Evolutionary conservation across 2,888 invertebrate species (phyloP).

Genomic region (Rhabditoides inermis): DNA sequence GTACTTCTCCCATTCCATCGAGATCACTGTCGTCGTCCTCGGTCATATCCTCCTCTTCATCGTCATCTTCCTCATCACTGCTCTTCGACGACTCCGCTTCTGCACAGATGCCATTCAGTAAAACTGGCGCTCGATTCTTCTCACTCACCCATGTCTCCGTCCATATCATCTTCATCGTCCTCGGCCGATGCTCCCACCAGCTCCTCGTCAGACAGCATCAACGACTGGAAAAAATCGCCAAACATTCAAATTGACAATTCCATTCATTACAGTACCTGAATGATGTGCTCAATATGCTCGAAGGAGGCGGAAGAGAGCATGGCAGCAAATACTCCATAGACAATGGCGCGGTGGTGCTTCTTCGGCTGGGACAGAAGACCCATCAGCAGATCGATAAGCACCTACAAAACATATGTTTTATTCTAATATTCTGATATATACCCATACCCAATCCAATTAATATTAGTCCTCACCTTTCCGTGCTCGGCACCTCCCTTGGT

Average conservation of each 20-base stretch:
- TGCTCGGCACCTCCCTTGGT: not conserved
- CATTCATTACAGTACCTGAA: not conserved
- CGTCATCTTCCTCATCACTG: not conserved
- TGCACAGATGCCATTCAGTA: no score
- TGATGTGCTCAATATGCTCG: no score
- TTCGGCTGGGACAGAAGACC: slow-evolving; percentile 21
- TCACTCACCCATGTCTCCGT: slow-evolving; percentile 5
- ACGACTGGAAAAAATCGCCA: not conserved
- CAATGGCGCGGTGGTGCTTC: slow-evolving; percentile 22
- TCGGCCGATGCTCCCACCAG: slow-evolving; percentile 16
- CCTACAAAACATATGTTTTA: slow-evolving; percentile 2
- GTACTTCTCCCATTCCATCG: slow-evolving; percentile 8
- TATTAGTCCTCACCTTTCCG: not conserved
- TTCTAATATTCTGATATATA: not conserved
- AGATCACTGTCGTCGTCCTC: slow-evolving; percentile 7
- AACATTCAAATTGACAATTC: not conserved
- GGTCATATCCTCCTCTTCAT: slow-evolving; percentile 3
- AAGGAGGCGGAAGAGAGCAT: no score
- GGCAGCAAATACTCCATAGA: no score
- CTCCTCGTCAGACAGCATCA: slow-evolving; percentile 15
- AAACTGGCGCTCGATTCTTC: no score
- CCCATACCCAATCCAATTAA: not conserved
- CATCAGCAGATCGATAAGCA: slow-evolving; percentile 29
- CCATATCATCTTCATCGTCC: slow-evolving; percentile 13
- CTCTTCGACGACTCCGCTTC: not conserved